These are phyloP conservation scores for Meteorus cinctellus DNA, from an alignment of 2,888 invertebrate species.

Conservation along the genomic window DNA sequence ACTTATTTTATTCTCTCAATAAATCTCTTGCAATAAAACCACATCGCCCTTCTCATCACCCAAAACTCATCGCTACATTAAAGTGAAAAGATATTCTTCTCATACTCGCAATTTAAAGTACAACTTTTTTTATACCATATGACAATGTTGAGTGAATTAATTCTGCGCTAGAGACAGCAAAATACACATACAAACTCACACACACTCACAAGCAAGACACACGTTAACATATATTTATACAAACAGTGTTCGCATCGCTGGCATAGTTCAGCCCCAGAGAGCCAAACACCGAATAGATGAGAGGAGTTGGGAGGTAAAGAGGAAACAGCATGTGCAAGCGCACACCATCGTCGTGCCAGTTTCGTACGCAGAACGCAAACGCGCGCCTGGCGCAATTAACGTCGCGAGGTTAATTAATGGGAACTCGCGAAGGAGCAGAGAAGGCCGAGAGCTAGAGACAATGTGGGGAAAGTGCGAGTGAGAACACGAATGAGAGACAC, in stretches of 20 bases:
- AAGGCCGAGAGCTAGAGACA: not conserved
- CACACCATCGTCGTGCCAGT: constrained; percentile 16
- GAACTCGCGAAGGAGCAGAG: constrained; percentile 43
- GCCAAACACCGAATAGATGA: constrained; percentile 10
- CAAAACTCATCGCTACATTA: too few relatives aligned
- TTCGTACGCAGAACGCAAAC: constrained; percentile 41
- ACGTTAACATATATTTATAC: not conserved
- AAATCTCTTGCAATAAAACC: too few relatives aligned
- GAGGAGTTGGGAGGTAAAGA: not conserved
- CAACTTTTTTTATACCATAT: not conserved
- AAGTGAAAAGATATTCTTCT: not conserved
- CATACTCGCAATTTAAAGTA: not conserved
- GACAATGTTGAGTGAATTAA: not conserved
- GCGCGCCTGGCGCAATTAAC: constrained; percentile 59
- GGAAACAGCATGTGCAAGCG: constrained; percentile 33
- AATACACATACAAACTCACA: not conserved
- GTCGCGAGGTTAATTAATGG: constrained; percentile 62
- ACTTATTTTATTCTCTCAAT: too few relatives aligned
- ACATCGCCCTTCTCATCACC: too few relatives aligned
- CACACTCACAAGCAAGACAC: not conserved
- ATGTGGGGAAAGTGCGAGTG: not conserved
- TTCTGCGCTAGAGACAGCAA: not conserved
- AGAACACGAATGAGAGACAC: not conserved
- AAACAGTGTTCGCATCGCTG: constrained; percentile 26
- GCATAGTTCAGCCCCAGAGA: constrained; percentile 27